These are phyloP conservation scores for Mormyrops boulengeri DNA, from an alignment of 2,797 vertebrate genomes.

Conservation along the genomic window DNA sequence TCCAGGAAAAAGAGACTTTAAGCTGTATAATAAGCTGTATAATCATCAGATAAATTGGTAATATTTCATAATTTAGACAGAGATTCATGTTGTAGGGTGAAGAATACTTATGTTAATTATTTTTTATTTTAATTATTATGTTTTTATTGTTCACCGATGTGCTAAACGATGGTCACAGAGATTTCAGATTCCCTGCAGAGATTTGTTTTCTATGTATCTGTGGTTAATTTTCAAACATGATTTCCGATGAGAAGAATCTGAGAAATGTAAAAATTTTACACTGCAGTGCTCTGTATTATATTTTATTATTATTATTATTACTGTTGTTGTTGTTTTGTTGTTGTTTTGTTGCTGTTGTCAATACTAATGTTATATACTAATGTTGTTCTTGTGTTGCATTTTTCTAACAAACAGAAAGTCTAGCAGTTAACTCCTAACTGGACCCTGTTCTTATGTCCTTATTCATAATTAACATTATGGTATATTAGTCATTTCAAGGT, in stretches of 20 bases:
- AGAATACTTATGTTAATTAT: not conserved
- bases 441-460: too few relatives aligned
- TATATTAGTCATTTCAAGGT: conserved; percentile 33
- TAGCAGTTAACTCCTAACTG: not conserved
- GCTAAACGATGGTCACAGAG: not conserved
- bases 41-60: not conserved
- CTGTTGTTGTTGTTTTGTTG: not conserved
- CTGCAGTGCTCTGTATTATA: not conserved
- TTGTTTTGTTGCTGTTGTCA: not conserved
- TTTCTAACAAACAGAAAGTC: not conserved
- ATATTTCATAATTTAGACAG: not conserved
- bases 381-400: not conserved
- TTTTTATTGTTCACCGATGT: not conserved
- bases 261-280: not conserved
- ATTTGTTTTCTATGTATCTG: not conserved
- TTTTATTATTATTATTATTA: not conserved
- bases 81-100: not conserved
- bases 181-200: not conserved
- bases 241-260: not conserved
- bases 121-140: not conserved
- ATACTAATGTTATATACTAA: not conserved
- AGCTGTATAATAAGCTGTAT: not conserved
- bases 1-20: not conserved
- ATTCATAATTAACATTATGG: conserved; percentile 2
- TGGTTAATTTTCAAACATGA: not conserved